Evolutionary conservation across 1,140 invertebrate genomes (phyloP), one percentile per base, ranked within the genome.

Genomic region (Telenomus remus): DNA sequence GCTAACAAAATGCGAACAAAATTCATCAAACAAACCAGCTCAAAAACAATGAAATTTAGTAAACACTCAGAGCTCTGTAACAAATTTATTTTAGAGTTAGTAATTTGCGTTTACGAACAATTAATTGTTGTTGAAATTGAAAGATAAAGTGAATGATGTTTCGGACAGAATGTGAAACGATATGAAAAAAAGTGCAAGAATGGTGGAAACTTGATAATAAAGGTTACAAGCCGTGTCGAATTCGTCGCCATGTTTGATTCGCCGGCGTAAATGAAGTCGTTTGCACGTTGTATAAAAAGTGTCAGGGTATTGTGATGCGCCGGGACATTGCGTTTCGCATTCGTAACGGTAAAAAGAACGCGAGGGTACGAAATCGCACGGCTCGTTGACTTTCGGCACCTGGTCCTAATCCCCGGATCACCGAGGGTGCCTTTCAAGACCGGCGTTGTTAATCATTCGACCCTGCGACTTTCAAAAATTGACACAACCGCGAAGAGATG

Each of bases 361-460:
- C 42, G n/a, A 44, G 48, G 48, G 48, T 35, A n/a, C 43, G 15
- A 68, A 77, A 77, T 77, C 68, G 74, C 57, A 77, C 43, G 74
- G 74, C 74, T 77, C 74, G 74, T 77, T 77, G 68, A 71, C 74
- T 68, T 69, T 64, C 68, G 68, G 64, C 69, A 77, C 75, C 68
- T 77, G 75, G 75, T 60, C 49, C 63, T 77, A 77, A 77, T 77
- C 75, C 61, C 53, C 34, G 56, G 74, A 69, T 70, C 65, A 71
- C 35, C 66, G 19, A 70, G 73, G 73, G 73, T 54, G 19, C 47
- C 44, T 15, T 6, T 43, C 39, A 14, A 59, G 61, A 42, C 47
- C 61, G 60, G 47, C 56, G 66, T 57, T 71, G 59, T 76, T 68
- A 71, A 76, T 76, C 74, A 76, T 60, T 10, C 61, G 56, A 65